Evolutionary conservation across 2,888 invertebrate genomes (phyloP), one percentile per base, ranked within the genome.

Genomic region (Brachyptera risi): DNA sequence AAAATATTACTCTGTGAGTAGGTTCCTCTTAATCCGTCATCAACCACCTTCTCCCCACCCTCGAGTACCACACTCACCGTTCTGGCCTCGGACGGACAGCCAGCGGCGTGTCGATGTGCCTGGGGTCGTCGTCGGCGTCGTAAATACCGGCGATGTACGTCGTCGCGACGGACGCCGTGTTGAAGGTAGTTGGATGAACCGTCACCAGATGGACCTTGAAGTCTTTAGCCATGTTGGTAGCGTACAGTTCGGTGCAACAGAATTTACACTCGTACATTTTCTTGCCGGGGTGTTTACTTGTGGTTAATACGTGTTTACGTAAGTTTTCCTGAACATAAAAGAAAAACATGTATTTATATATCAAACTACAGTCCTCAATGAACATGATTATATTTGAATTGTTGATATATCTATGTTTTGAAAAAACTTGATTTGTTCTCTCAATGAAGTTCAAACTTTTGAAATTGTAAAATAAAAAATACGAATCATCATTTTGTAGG

Each of bases 221-320:
- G 31, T 86, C 85, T 60, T 81, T 81, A 9, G 87, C 84, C 68
- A 82, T 81, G 73, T 90, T 88, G 9, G 84, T 83, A 35, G 78
- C 77, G 73, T 78, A 86, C n/a, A 62, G 62, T 11, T 68, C 65
- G 1, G 64, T 66, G 1, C 67, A 68, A 72, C 92, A 92, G 56
- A 81, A 77, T 58, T 80, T 79, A 72, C 95, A 95, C 62, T 87
- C 84, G 75, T 94, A 95, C 42, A 95, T 80, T 62, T 77, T 84
- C 70, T 87, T 82, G 1, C 90, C 91, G 0, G 83, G 82, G 76
- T 95, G 95, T 57, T 87, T 85, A 59, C 83, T 85, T 9, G 90
- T 90, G 35, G 84, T 84, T 0, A 92, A 76, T 1, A 92, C 86
- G 75, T 95, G 95, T 71, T 94, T 93, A 3, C 94, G 83, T 11